Base-by-base conservation (phyloP, 2,888 invertebrate genomes). In the Agonopterix subpropinquella region DNA sequence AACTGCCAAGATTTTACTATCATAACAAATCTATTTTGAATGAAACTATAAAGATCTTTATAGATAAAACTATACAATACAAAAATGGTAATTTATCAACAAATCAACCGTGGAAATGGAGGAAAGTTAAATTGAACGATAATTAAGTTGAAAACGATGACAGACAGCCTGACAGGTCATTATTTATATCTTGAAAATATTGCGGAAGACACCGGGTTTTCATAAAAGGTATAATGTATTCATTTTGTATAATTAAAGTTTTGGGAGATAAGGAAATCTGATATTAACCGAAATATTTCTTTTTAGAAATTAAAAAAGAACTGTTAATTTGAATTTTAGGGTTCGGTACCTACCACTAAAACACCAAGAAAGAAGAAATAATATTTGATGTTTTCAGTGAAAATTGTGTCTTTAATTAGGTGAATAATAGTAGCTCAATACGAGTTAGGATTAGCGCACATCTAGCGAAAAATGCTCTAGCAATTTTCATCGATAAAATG, bases 211-310 rank as follows among this genome's bases (percentile, higher is more conserved):
- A 55, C 53, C 61, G 52, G 55, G 54, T 62, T 61, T 63, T 63
- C 72, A 52, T 57, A 73, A 69, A 79, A 70, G 75, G 77, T 54
- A 58, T 67, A 65, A 61, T 64, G 65, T 71, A 35, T 42, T 13
- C 53, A 60, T 65, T 68, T 67, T 58, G 54, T 51, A 58, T 67
- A 70, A 77, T 77, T 71, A 71, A 69, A 56, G 62, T 55, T 57
- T 54, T 57, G 44, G 52, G 50, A 56, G 59, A 63, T 62, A 59
- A 61, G 54, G 61, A 58, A 57, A 48, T 56, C 51, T 52, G 54
- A 48, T 50, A 52, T 45, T 45, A 51, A 28, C 28, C 28, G 28
- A 28, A 28, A 28, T 28, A 28, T 5, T 28, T 28, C 28, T 28
- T 51, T 51, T 56, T 43, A 53, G 53, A 53, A 44, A 47, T 57